Base-by-base conservation (phyloP, 2,797 vertebrate species). In the Chaenodraco wilsoni region DNA sequence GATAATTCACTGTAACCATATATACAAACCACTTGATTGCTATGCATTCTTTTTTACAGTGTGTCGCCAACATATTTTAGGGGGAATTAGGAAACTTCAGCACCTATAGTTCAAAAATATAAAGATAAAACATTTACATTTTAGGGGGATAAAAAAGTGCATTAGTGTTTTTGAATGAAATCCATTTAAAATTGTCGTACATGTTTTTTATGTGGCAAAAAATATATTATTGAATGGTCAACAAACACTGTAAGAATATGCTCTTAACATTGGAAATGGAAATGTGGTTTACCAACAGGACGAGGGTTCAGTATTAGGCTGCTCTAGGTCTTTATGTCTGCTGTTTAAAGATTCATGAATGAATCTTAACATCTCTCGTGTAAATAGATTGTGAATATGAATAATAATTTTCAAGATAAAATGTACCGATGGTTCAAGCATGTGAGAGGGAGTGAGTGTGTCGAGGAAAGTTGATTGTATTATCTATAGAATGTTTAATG, bases 321-420 rank as follows among this genome's bases (percentile, higher is more conserved):
- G 72, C 67, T 85, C 70, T 68, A 65, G 78, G 74, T 37, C 76
- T 86, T 74, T 65, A 46, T 75, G 73, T 88, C 54, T 69, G 77
- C 43, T 69, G 43, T 71, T 75, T 21, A 62, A 64, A 65, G 27
- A 55, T 85, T 84, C 69, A 37, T 73, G 79, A 86, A 87, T 79
- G 65, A 75, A 60, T 72, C 52, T 78, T 63, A 83, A 27, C 64
- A 49, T 48, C 50, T 72, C 74, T 76, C 46, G 69, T 93, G 92
- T 94, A 90, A 87, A 91, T 92, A 92, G 46, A 88, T 66, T 87
- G 87, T 92, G 76, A 86, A 92, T 89, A 86, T 67, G 76, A 88
- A 87, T 82, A 79, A 81, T 84, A 33, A 66, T 85, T 90, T 91
- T 88, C 79, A 71, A 88, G 62, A 75, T 75, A 81, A 74, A 83